Conservation (phyloP, 2,797 vertebrate genomes). For the Halcyon badia region DNA sequence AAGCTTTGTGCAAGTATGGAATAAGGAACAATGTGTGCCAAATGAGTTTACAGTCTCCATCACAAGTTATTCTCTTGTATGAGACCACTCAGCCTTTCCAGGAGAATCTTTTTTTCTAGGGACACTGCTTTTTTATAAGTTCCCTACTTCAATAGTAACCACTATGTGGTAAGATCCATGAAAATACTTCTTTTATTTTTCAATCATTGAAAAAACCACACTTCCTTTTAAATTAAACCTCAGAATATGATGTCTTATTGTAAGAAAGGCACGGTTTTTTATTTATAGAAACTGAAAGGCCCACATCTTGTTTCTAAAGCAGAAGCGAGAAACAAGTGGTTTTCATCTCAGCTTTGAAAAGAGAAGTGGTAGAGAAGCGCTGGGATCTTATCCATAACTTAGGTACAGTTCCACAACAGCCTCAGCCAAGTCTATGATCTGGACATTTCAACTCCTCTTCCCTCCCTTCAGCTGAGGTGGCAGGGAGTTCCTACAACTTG, state of each 20-base stretch:
- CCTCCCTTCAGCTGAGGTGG: background rate
- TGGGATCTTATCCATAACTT: background rate
- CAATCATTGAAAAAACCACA: background rate
- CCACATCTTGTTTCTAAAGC: slow-evolving; percentile 15
- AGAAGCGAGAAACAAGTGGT: slow-evolving; percentile 11
- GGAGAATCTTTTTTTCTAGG: background rate
- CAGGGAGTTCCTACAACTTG: fast-evolving
- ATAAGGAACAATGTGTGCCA: background rate
- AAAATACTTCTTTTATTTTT: background rate
- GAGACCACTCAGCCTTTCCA: background rate
- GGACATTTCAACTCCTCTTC: background rate
- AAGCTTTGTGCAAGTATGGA: background rate
- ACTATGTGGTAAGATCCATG: background rate
- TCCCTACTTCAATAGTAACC: background rate
- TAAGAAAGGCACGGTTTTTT: background rate
- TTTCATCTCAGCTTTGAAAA: background rate
- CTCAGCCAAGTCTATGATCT: background rate
- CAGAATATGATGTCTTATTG: background rate
- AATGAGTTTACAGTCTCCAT: background rate
- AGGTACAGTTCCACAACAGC: background rate
- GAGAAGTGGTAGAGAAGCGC: background rate
- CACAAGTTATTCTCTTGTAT: background rate
- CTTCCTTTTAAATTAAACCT: background rate
- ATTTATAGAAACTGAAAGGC: background rate
- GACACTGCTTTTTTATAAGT: background rate